phyloP scores from a whole-genome alignment of 2,113 vertebrate species.

The Cyphomyrus discorhynchus region DNA sequence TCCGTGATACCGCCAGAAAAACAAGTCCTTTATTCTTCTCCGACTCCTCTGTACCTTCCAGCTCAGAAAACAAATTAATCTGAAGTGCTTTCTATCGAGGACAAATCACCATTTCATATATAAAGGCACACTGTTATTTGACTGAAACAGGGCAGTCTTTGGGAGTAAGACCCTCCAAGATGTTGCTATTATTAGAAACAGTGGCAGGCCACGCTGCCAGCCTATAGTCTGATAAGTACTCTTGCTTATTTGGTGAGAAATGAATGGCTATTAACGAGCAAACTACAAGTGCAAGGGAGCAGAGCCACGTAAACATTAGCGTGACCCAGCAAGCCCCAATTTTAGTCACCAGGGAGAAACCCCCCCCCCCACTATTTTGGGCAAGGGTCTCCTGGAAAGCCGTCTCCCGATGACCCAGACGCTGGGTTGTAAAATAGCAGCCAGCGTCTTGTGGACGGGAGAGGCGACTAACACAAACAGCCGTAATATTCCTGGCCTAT shows the following conservation, averaged over 20 bases:
- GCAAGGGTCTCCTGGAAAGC: not conserved
- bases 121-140: not conserved
- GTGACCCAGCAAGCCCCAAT: not conserved
- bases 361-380: not conserved
- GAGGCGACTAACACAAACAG: not conserved
- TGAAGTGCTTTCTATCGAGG: not conserved
- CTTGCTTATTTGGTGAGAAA: not conserved
- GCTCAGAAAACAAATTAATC: not conserved
- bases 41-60: not conserved
- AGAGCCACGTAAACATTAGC: not conserved
- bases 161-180: not conserved
- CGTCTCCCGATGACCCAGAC: not conserved
- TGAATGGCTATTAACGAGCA: not conserved
- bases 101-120: constrained; percentile 1
- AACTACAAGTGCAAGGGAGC: not conserved
- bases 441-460: not conserved
- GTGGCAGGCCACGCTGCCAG: not conserved
- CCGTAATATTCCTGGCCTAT: not conserved
- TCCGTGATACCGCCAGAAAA: not conserved
- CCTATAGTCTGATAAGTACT: not conserved
- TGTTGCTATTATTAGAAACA: not conserved
- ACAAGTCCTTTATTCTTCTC: not conserved
- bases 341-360: not conserved
- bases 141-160: not conserved
- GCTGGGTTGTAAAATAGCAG: not conserved